phyloP scores from a whole-genome alignment of 2,797 vertebrate genomes.

The Gymnoscopelus microlampas region DNA sequence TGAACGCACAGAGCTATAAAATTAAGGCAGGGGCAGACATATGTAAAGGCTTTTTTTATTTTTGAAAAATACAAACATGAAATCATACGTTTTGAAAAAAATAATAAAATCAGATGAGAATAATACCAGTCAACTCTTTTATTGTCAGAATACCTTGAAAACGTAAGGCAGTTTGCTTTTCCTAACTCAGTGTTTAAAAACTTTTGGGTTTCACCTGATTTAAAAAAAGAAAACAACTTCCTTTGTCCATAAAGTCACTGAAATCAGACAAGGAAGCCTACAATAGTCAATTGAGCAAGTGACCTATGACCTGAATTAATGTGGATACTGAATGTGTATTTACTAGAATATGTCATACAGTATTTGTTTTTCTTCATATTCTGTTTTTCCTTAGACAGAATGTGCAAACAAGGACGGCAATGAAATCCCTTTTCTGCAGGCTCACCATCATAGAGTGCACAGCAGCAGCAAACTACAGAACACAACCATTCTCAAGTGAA shows the following conservation, averaged over 20 bases:
- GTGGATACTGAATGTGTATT: slow-evolving; percentile 1
- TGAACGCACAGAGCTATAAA: not conserved
- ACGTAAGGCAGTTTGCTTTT: slow-evolving; percentile 6
- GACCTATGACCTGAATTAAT: not conserved
- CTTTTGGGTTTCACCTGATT: not conserved
- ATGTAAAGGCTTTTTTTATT: slow-evolving; percentile 39
- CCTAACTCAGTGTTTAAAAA: slow-evolving; percentile 1
- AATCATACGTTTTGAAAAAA: slow-evolving; percentile 41
- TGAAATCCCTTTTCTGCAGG: slow-evolving; percentile 6
- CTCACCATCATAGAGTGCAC: slow-evolving; percentile 1
- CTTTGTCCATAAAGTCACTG: slow-evolving; percentile 1
- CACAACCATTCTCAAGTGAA: slow-evolving; percentile 13
- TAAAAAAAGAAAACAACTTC: slow-evolving; percentile 1
- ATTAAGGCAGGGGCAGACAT: not conserved
- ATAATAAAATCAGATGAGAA: slow-evolving; percentile 24
- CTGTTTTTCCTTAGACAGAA: slow-evolving; percentile 1
- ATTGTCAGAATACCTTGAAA: slow-evolving; percentile 8
- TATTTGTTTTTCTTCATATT: not conserved
- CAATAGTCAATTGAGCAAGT: slow-evolving; percentile 1
- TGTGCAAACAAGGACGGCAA: slow-evolving; percentile 7
- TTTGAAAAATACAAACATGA: slow-evolving; percentile 51
- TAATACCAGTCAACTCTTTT: slow-evolving; percentile 16
- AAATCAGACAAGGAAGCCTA: not conserved
- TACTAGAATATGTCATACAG: slow-evolving; percentile 1
- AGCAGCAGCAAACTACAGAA: slow-evolving; percentile 7